Evolutionary conservation across 2,113 vertebrate genomes (phyloP), one percentile per base, ranked within the genome.

Genomic region (Anoplopoma fimbria): DNA sequence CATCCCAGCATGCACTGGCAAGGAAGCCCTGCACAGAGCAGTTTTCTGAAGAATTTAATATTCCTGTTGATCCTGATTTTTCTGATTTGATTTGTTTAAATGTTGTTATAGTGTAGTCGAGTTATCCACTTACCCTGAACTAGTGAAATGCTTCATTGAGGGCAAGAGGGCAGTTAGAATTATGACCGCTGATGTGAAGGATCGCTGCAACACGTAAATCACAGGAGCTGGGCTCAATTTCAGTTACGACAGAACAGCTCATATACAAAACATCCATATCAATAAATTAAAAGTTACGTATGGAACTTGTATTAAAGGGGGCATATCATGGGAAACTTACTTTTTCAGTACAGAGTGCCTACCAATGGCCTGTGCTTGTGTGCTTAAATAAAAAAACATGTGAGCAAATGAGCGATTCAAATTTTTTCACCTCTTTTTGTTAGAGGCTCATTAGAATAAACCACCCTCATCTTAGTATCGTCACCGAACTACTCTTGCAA

Each of bases 1-100:
- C 58, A 57, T 79, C 64, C 79, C 82, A 75, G 77, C 49, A 67
- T 77, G 68, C 82, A 75, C 51, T 71, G 58, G 33, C 53, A 82
- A 2, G 58, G 65, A 13, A 67, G 70, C 60, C 51, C 31, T 21
- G 60, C 33, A 33, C 4, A 49, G 19, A 33, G n/a, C 19, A 2
- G 6, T 40, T 76, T 60, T 42, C 21, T 57, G 63, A 57, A 67
- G 10, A 36, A 4, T 64, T n/a, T 36, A 13, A 53, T 40, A 53
- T 64, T 81, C 29, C 13, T 14, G 25, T 65, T 64, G 9, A 80
- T 70, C n/a, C 40, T 19, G 2, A 51, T 23, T 15, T 38, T 45
- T 42, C 53, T 40, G 0, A 53, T 55, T 55, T 77, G 13, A 70
- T 31, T 17, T 51, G 12, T 12, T 55, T 60, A 21, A 36, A 21